These are phyloP conservation scores for Anolis apletophallus DNA, from an alignment of 2,797 vertebrate genomes.

Conservation along the genomic window DNA sequence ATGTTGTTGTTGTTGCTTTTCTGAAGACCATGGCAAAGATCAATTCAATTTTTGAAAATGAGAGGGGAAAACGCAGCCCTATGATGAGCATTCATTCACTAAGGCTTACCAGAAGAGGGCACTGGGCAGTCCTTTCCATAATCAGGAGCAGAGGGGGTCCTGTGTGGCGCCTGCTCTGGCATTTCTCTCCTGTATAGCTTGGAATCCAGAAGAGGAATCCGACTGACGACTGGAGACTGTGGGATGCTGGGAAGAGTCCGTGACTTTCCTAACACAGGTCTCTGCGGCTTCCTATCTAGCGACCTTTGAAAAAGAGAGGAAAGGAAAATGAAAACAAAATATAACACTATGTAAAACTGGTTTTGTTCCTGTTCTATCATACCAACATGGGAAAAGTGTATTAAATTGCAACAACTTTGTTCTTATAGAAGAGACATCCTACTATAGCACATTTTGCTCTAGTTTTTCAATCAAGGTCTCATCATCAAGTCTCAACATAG, in stretches of 20 bases:
- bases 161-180: slow-evolving; percentile 64
- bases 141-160: slow-evolving; percentile 69
- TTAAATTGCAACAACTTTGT: too few species aligned
- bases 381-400: too few species aligned
- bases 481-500: too few species aligned
- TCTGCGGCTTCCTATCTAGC: slow-evolving; percentile 88
- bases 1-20: background rate
- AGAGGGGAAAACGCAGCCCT: fast-evolving
- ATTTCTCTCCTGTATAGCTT: slow-evolving; percentile 40
- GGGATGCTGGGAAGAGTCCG: slow-evolving; percentile 93
- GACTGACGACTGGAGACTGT: slow-evolving; percentile 88
- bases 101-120: slow-evolving; percentile 84
- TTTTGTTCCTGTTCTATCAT: too few species aligned
- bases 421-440: too few species aligned
- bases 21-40: background rate
- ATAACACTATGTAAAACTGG: too few species aligned
- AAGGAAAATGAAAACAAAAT: background rate
- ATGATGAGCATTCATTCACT: fast-evolving
- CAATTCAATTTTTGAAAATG: background rate
- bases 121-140: slow-evolving; percentile 84
- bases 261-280: slow-evolving; percentile 89
- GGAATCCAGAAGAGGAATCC: slow-evolving; percentile 79
- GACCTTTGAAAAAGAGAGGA: slow-evolving; percentile 78
- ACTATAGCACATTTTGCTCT: too few species aligned
- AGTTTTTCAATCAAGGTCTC: too few species aligned